Evolutionary conservation across 2,888 invertebrate genomes (phyloP), one percentile per base, ranked within the genome.

Genomic region (Apotomis capreana): DNA sequence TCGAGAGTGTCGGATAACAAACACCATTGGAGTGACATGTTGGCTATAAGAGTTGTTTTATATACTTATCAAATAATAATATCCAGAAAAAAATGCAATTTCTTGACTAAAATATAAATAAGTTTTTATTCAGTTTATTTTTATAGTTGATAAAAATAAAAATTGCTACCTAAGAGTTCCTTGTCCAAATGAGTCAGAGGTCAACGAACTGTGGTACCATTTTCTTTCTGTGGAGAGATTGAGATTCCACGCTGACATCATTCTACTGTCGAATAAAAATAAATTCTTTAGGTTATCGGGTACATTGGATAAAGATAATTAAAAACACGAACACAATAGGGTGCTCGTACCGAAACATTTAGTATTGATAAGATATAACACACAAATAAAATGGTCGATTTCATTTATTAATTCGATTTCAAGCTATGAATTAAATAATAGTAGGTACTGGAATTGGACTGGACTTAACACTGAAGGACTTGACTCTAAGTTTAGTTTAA

Each of bases 11-110:
- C 98, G 0, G 97, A 99, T 94, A 98, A 98, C 94, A 99, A 98
- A 86, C 99, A 99, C 87, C 99, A 99, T 85, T 99, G 98, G 98
- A 98, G 97, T 82, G 99, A 99, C 89, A 99, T 99, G 4, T 92
- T 70, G 99, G 99, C 0, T 94, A 95, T 95, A 10, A 0, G 5
- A 5, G 49, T 10, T 49, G 9, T 49, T 49, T 49, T 46, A 46
- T 6, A 9, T 46, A 40, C 40, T 40, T 5, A 6, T 40, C 40
- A 6, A 40, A 15, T 15, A 15, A 26, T 26, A 26, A 26, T 26
- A 26, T 26, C 26, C 26, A 26, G 1, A 26, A 26, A 26, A 26
- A 26, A 26, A 2, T 26, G 15, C 26, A 2, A 26, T 26, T 26
- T 2, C 26, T 26, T 26, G 1, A 26, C 26, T 26, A 26, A 26